Evolutionary conservation across 2,113 vertebrate genomes (phyloP), one percentile per base, ranked within the genome.

Genomic region (Eulacestoma nigropectus): DNA sequence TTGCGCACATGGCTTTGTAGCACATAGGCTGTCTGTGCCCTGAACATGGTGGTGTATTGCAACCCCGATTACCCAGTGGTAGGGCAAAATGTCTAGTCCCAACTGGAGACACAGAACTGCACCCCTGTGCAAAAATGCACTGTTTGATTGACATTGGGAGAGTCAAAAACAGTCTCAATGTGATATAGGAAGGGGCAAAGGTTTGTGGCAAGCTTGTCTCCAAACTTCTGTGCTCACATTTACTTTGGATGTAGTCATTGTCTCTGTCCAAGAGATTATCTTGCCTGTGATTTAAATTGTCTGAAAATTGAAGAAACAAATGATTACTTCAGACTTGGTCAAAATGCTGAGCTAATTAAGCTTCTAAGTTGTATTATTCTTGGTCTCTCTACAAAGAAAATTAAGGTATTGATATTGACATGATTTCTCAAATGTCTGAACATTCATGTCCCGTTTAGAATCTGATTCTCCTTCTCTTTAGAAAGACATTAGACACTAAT

Each of bases 1-100:
- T 32, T 47, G 6, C 0, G 0, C 42, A 11, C 0, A 0, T 12
- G 18, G 23, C 10, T 90, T 47, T 77, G 42, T 37, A 33, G 14
- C 13, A 6, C 0, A 0, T 11, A 15, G 39, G 7, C 22, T 70
- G 8, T 19, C 32, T 65, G 8, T 46, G 26, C 55, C 63, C 60
- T 59, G 42, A 84, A 29, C 6, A 3, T 6, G 37, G 46, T 37
- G 15, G 3, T 63, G 8, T 42, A 16, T 14, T 56, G 14, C 25
- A 42, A 60, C 47, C 11, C 49, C 50, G 12, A 27, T 79, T 68
- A 63, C 10, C 17, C 65, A 59, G 41, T 35, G 32, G 13, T 16
- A 49, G 30, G 13, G 9, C 16, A 84, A 90, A 84, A 73, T 52
- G 1, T 88, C 49, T 64, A 21, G 20, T 68, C 14, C 9, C 52